Conservation (phyloP, 2,888 invertebrate genomes). For the Caradrina clavipalpis region DNA sequence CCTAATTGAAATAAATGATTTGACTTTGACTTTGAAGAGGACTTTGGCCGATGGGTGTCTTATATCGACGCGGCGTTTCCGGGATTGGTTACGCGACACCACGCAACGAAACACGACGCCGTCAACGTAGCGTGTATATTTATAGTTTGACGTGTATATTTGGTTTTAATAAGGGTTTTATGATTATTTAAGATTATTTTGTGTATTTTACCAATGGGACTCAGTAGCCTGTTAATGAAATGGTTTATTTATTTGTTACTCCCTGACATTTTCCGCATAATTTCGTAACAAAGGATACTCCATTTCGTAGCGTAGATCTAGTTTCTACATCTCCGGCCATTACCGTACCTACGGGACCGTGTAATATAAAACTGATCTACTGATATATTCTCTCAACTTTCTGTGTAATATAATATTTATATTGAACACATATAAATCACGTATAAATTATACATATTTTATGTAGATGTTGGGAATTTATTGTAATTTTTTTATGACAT, state of each 20-base stretch:
- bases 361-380: constrained; percentile 29
- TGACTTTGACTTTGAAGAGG: too few species aligned
- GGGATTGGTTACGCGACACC: too few species aligned
- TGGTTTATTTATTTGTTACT: constrained; percentile 11
- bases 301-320: constrained; percentile 31
- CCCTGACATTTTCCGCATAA: background rate
- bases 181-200: too few species aligned
- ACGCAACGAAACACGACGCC: too few species aligned
- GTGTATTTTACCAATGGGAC: too few species aligned
- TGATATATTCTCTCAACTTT: constrained; percentile 28
- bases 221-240: too few species aligned
- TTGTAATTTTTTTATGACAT: background rate
- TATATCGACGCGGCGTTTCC: too few species aligned
- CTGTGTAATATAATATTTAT: constrained; percentile 7
- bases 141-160: too few species aligned
- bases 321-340: constrained; percentile 54
- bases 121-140: too few species aligned
- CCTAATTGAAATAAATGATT: too few species aligned
- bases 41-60: too few species aligned
- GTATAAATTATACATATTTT: background rate
- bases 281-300: constrained; percentile 42
- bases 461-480: background rate
- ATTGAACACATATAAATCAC: background rate
- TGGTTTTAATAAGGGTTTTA: too few species aligned
- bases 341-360: constrained; percentile 39